Percentiles rank a stretch among this genome's conserved stretches.
These are phyloP conservation scores for Neuroterus valhalla DNA, from an alignment of 1,140 invertebrate genomes.

Conservation along the genomic window DNA sequence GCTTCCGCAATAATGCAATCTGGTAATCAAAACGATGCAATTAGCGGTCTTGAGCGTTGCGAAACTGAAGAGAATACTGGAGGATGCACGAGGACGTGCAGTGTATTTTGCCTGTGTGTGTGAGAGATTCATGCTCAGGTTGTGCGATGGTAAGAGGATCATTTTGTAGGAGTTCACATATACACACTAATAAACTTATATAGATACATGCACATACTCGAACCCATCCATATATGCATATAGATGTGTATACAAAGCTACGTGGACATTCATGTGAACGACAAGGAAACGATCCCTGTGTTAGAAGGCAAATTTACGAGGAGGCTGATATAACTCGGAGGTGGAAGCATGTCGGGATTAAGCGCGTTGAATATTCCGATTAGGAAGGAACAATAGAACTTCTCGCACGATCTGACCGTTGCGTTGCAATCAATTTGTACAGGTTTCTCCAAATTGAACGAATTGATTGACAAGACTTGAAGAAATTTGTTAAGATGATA, in stretches of 20 bases:
- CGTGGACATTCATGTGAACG: constrained; percentile 30
- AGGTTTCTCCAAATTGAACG: neutral
- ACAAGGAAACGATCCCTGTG: constrained; percentile 34
- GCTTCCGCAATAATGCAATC: constrained; percentile 57
- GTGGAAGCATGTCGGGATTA: constrained; percentile 37
- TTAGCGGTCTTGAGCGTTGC: constrained; percentile 45
- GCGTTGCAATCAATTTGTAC: constrained; percentile 2
- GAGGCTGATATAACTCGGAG: constrained; percentile 35
- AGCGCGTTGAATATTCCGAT: constrained; percentile 58
- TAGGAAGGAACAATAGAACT: constrained; percentile 59
- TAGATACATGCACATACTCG: too few relatives aligned
- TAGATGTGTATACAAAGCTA: neutral
- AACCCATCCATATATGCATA: neutral
- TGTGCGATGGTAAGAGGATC: constrained; percentile 23
- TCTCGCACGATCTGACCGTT: constrained; percentile 38
- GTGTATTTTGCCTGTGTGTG: constrained; percentile 17
- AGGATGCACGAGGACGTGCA: neutral
- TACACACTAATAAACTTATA: too few relatives aligned
- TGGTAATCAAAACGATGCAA: constrained; percentile 58
- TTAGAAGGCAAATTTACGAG: constrained; percentile 53
- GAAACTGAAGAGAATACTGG: constrained; percentile 38
- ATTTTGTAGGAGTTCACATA: neutral
- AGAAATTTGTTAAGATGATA: too few relatives aligned
- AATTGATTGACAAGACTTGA: too few relatives aligned
- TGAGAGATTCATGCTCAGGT: constrained; percentile 24